Conservation (phyloP, 2,888 invertebrate species). For the Flexamia atlantica region DNA sequence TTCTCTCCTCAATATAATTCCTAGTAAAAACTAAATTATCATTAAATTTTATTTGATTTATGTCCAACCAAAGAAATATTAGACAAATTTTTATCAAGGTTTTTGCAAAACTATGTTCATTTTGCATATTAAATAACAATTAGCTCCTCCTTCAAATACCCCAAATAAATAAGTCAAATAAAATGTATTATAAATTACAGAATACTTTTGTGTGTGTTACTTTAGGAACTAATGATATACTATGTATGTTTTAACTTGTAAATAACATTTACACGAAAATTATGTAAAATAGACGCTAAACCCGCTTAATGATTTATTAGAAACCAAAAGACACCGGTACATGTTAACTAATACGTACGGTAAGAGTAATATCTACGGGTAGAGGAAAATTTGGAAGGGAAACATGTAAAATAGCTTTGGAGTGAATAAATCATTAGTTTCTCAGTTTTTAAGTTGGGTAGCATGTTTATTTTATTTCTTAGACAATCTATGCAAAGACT, state of each 20-base stretch:
- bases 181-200: conserved; percentile 54
- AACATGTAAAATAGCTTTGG: conserved; percentile 25
- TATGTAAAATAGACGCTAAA: conserved; percentile 56
- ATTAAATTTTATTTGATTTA: no score
- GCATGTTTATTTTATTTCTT: conserved; percentile 57
- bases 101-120: not conserved
- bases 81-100: no score
- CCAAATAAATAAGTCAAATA: conserved; percentile 3
- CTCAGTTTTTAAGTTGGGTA: conserved; percentile 23
- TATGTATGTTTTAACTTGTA: conserved; percentile 52
- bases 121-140: not conserved
- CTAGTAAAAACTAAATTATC: no score
- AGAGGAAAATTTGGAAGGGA: conserved; percentile 13
- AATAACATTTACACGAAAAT: conserved; percentile 49
- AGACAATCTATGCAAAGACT: conserved; percentile 62
- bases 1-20: no score
- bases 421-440: conserved; percentile 33
- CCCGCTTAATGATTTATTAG: conserved; percentile 51
- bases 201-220: conserved; percentile 44
- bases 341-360: conserved; percentile 55
- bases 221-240: conserved; percentile 49
- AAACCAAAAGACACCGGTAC: conserved; percentile 40
- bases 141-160: conserved; percentile 24
- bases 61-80: no score
- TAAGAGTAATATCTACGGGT: conserved; percentile 42